Conservation (phyloP, 2,113 vertebrate genomes). For the Erpornis zantholeuca region DNA sequence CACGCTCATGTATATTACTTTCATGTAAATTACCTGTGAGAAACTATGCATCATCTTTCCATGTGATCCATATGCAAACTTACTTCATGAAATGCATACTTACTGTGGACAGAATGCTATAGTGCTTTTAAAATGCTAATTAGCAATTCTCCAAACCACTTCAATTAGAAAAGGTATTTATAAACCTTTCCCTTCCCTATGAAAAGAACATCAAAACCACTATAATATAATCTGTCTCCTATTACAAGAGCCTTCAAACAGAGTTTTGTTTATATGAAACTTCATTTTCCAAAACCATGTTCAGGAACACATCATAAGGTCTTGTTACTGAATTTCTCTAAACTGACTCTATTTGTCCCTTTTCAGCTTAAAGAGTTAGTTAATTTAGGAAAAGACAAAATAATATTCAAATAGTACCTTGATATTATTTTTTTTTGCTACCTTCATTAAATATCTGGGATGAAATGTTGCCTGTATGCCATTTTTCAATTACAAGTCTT, state of each 20-base stretch:
- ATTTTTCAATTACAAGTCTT: background rate
- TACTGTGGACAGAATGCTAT: background rate
- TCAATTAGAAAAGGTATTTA: slow-evolving; percentile 50
- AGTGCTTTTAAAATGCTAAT: slow-evolving; percentile 40
- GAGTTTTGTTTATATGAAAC: slow-evolving; percentile 41
- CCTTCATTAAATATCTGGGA: background rate
- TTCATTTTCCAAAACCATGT: slow-evolving; percentile 15
- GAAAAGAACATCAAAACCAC: slow-evolving; percentile 52
- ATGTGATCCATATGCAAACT: slow-evolving; percentile 15
- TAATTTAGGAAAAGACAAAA: background rate
- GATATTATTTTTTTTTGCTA: background rate
- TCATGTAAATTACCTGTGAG: slow-evolving; percentile 39
- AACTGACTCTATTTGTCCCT: background rate
- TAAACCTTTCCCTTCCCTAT: slow-evolving; percentile 23
- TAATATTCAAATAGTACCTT: background rate
- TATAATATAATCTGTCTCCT: slow-evolving; percentile 28
- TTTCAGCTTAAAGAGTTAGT: background rate
- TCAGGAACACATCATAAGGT: background rate
- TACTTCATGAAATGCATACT: background rate
- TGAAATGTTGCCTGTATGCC: background rate
- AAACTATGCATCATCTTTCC: slow-evolving; percentile 23
- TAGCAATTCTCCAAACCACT: slow-evolving; percentile 46
- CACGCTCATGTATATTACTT: background rate
- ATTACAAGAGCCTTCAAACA: slow-evolving; percentile 31
- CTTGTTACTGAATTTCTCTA: background rate